Base-by-base conservation (phyloP, 92 coral and sea anemone genomes). In the Anthopleura xanthogrammica region DNA sequence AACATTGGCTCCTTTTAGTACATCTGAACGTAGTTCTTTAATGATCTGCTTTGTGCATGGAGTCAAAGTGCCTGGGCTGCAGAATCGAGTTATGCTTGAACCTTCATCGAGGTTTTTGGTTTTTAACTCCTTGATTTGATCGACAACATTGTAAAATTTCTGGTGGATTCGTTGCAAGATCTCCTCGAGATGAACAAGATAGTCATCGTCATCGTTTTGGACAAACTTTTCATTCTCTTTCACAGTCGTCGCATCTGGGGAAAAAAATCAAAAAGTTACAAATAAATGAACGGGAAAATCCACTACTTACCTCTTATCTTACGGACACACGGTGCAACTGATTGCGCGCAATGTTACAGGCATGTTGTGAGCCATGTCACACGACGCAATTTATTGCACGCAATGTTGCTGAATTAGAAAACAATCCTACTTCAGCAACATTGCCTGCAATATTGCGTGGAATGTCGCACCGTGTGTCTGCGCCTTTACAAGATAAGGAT, bases 121-220 rank as follows among this genome's bases (percentile, higher is more conserved):
- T 48, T 87, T 48, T 64, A 76, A 42, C 17, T 78, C 74, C 70
- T 79, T 81, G 52, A 91, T 76, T 79, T 82, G 79, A 75, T 93
- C 97, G 2, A 89, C 77, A 11, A 92, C 83, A 55, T 87, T 73
- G 78, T 90, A 97, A 86, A 94, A 97, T 72, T 80, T 84, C 50
- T 80, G 80, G 90, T 97, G 99, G 84, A 97, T 89, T 46, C 88
- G 94, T 62, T 86, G 85, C 60, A 97, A 89, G 79, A 97, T 90
- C 77, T 94, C 99, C 85, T 97, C 97, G 43, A 97, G 85, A 83
- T 97, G 98, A 17, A 97, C 85, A 78, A 97, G 96, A 79, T 97
- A 97, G 77, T 97, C 99, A 77, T 97, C 99, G n/a, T 87, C 83
- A 70, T 97, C 99, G 16, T 84, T 84, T 60, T 86, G 86, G 9